phyloP scores from a whole-genome alignment of 2,797 vertebrate genomes.

The Hyperoplus lanceolatus region DNA sequence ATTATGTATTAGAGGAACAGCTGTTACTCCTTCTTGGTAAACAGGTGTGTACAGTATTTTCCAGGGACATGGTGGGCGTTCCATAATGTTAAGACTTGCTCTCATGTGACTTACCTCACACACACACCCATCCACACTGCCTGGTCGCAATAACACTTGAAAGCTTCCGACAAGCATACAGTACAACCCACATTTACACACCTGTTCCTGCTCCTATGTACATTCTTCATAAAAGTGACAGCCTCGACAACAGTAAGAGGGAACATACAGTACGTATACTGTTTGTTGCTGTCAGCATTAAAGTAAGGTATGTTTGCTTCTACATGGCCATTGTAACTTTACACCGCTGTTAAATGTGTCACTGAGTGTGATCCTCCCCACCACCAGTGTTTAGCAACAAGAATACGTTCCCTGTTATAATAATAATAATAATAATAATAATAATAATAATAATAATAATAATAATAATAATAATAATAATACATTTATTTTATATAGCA shows the following conservation, averaged over 20 bases:
- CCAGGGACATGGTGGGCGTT: not conserved
- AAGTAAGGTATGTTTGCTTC: constrained; percentile 7
- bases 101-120: not conserved
- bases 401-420: not conserved
- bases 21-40: constrained; percentile 13
- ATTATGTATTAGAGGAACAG: not conserved
- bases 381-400: not conserved
- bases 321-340: not conserved
- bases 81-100: not conserved
- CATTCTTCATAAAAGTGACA: not conserved
- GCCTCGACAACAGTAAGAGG: too few species aligned
- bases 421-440: too few species aligned
- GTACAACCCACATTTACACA: not conserved
- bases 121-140: not conserved
- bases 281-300: not conserved
- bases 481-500: too few species aligned
- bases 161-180: not conserved
- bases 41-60: constrained; percentile 3
- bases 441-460: too few species aligned
- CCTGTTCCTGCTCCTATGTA: not conserved
- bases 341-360: not conserved
- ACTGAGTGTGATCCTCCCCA: too few species aligned
- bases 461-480: too few species aligned
- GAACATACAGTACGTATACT: not conserved
- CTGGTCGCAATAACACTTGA: not conserved